Conservation (phyloP, 2,888 invertebrate genomes). For the Phytoseiulus persimilis region DNA sequence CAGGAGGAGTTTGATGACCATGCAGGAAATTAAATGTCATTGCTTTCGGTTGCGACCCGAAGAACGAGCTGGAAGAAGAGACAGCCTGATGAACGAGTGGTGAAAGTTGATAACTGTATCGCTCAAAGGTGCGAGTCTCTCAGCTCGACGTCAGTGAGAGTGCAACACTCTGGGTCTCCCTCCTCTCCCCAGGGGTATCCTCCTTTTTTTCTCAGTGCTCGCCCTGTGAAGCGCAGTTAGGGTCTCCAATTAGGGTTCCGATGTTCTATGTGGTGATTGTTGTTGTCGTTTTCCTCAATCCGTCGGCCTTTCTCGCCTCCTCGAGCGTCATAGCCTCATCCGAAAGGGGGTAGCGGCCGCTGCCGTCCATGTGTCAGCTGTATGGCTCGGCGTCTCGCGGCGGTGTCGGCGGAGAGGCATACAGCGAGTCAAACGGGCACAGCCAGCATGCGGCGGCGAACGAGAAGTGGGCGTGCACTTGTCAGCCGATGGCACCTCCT, state of each 20-base stretch:
- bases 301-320: slow-evolving; percentile 32
- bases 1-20: no score
- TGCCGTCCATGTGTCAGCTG: neutral
- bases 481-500: slow-evolving; percentile 8
- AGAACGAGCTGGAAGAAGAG: no score
- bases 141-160: no score
- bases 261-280: neutral
- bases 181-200: no score
- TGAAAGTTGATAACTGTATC: no score
- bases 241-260: neutral
- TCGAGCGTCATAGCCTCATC: slow-evolving; percentile 12
- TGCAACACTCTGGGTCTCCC: no score
- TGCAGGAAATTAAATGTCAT: no score
- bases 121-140: no score
- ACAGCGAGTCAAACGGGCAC: neutral
- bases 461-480: slow-evolving; percentile 8
- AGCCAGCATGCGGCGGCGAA: neutral
- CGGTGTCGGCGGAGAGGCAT: neutral
- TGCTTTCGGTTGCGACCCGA: no score
- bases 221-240: neutral
- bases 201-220: neutral
- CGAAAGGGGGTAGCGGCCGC: neutral
- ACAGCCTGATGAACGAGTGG: no score
- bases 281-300: neutral
- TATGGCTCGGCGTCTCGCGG: neutral